A percentile compares a stretch with the other conserved stretches of the same genome.
Conservation (phyloP, 2,113 vertebrate species). For the Eulemur rufifrons region DNA sequence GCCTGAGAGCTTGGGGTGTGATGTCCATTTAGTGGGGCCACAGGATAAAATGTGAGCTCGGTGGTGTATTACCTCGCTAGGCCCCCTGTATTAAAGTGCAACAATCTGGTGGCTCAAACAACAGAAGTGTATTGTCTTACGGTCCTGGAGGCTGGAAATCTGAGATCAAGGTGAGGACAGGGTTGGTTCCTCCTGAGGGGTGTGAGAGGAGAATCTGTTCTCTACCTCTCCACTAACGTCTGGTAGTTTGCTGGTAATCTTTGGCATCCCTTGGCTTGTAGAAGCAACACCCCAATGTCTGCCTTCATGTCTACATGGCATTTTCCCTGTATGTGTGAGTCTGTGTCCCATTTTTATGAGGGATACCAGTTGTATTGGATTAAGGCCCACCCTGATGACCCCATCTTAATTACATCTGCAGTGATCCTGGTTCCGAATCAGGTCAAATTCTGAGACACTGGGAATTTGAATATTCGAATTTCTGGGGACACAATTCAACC, state of each 20-base stretch:
- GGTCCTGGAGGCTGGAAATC: background rate
- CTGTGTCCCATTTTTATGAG: background rate
- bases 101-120: background rate
- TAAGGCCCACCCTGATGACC: background rate
- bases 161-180: background rate
- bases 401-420: background rate
- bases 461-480: background rate
- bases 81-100: background rate
- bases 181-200: background rate
- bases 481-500: background rate
- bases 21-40: accelerated
- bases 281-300: background rate
- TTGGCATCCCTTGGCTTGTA: background rate
- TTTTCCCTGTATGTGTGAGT: background rate
- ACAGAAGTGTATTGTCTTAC: background rate
- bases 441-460: background rate
- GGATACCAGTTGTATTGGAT: background rate
- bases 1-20: background rate
- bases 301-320: background rate
- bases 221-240: background rate
- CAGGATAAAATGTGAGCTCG: background rate
- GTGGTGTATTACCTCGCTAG: background rate
- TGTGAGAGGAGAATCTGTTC: background rate
- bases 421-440: background rate
- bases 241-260: background rate